Conservation (phyloP, 92 coral and sea anemone genomes). For the Pocillopora grandis region DNA sequence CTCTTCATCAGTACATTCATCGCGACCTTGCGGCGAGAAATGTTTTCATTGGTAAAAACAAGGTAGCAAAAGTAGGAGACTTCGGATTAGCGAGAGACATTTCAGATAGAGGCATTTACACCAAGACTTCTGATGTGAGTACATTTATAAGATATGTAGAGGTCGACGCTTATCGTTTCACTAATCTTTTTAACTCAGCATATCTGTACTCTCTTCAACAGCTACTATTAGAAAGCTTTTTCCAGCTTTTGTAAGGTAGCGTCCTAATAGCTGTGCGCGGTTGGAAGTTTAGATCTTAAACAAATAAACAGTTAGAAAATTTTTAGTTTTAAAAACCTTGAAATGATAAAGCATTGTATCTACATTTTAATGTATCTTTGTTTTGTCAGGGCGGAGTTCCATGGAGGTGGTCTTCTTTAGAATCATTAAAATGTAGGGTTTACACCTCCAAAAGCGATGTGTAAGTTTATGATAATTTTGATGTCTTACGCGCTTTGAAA, state of each 20-base stretch:
- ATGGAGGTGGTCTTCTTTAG: slow-evolving; percentile 34
- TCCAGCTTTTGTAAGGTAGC: too few relatives aligned
- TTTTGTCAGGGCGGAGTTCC: slow-evolving; percentile 25
- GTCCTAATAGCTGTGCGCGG: too few relatives aligned
- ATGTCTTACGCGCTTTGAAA: too few relatives aligned
- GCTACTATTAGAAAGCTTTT: too few relatives aligned
- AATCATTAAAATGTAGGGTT: slow-evolving; percentile 1
- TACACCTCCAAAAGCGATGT: slow-evolving; percentile 25
- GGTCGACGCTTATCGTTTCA: too few relatives aligned
- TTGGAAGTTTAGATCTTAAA: too few relatives aligned
- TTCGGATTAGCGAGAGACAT: slow-evolving; percentile 43
- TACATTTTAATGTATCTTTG: not conserved
- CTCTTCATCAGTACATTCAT: slow-evolving; percentile 33
- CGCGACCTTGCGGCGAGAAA: slow-evolving; percentile 48
- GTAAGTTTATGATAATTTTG: slow-evolving; percentile 7
- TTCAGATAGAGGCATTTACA: slow-evolving; percentile 13
- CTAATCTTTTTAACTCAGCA: too few relatives aligned
- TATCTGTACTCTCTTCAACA: too few relatives aligned
- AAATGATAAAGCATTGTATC: too few relatives aligned
- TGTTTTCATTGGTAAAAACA: slow-evolving; percentile 26
- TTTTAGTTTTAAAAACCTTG: too few relatives aligned
- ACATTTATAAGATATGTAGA: too few relatives aligned
- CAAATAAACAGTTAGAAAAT: too few relatives aligned
- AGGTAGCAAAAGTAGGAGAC: slow-evolving; percentile 34
- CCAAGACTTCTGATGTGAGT: slow-evolving; percentile 30